Evolutionary conservation across 1,140 invertebrate genomes (phyloP).

Genomic region (Cylas formicarius): DNA sequence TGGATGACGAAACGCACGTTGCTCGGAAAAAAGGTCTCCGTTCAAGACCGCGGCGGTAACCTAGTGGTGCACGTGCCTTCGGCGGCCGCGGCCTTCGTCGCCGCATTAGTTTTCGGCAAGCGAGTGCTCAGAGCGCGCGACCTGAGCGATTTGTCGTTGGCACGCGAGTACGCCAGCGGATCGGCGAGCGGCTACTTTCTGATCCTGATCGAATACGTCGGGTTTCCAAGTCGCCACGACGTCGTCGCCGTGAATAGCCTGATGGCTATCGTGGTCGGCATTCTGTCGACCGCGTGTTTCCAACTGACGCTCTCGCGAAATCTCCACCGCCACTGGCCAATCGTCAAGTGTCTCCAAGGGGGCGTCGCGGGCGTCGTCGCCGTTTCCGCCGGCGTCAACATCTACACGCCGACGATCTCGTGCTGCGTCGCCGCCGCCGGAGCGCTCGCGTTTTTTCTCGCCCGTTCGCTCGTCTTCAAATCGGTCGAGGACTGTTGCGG

Average conservation of each 20-base stretch:
- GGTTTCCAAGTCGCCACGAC: slow-evolving; percentile 16
- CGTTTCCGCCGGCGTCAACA: slow-evolving; percentile 22
- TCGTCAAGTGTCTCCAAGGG: slow-evolving; percentile 28
- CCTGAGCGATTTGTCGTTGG: slow-evolving; percentile 23
- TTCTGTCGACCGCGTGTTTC: slow-evolving; percentile 18
- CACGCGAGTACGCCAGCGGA: slow-evolving; percentile 22
- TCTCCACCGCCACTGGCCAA: slow-evolving; percentile 26
- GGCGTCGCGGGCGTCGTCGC: slow-evolving; percentile 25
- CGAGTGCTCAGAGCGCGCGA: slow-evolving; percentile 25
- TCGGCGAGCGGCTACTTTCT: slow-evolving; percentile 27
- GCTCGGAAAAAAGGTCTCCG: slow-evolving; percentile 11
- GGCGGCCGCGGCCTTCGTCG: slow-evolving; percentile 21
- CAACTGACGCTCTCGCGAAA: slow-evolving; percentile 23
- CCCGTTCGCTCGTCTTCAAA: slow-evolving; percentile 19
- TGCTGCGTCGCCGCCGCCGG: slow-evolving; percentile 19
- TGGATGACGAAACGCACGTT: slow-evolving; percentile 26
- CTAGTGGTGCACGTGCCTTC: slow-evolving; percentile 25
- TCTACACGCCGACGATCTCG: slow-evolving; percentile 18
- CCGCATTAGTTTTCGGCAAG: slow-evolving; percentile 24
- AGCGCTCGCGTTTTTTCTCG: slow-evolving; percentile 20
- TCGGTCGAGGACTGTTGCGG: slow-evolving; percentile 31
- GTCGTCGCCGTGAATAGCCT: slow-evolving; percentile 26
- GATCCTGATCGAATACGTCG: slow-evolving; percentile 26
- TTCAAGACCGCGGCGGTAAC: slow-evolving; percentile 27
- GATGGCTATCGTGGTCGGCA: slow-evolving; percentile 23